Base-by-base conservation (phyloP, 2,797 vertebrate species). In the Onychomys torridus region DNA sequence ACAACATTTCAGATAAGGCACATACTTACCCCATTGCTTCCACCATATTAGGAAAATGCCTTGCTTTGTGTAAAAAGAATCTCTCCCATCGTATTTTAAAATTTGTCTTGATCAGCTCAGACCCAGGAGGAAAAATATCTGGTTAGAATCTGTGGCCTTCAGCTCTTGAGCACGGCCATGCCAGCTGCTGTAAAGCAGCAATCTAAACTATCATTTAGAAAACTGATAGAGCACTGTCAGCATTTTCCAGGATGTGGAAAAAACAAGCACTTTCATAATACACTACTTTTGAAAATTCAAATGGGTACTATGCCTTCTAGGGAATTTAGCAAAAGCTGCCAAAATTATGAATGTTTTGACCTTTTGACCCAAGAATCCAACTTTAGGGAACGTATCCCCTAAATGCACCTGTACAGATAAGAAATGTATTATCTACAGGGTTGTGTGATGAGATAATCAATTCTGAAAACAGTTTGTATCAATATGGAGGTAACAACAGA, bases 281-380 rank as follows among this genome's bases (percentile, higher is more conserved):
- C 23, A 76, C 37, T 23, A 57, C 52, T 91, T 79, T 43, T 5
- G 37, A 61, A 40, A 84, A 92, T 88, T 59, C 16, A 93, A 88
- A 90, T 69, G 34, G 43, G 77, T 76, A 79, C 76, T 34, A 21
- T 17, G 3, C 59, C 19, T 84, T 46, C 23, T 69, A 43, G 34
- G 19, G 19, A 84, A 76, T 85, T 94, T 81, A 90, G 52, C 25
- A 94, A 82, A 37, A 76, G 34, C 52, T 76, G 82, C 10, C 37
- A 93, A 95, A 95, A 85, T 84, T 59, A 83, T 37, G 90, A 86
- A 78, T 78, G 63, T 43, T 86, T 91, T 91, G 83, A 69, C 25
- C 52, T 94, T 43, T 76, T 93, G 71, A 90, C 23, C 13, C 63
- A 79, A 63, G 75, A 88, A 85, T 84, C 17, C 2, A 79, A 77